Conservation (phyloP, 2,113 vertebrate genomes). For the Tinamus guttatus region DNA sequence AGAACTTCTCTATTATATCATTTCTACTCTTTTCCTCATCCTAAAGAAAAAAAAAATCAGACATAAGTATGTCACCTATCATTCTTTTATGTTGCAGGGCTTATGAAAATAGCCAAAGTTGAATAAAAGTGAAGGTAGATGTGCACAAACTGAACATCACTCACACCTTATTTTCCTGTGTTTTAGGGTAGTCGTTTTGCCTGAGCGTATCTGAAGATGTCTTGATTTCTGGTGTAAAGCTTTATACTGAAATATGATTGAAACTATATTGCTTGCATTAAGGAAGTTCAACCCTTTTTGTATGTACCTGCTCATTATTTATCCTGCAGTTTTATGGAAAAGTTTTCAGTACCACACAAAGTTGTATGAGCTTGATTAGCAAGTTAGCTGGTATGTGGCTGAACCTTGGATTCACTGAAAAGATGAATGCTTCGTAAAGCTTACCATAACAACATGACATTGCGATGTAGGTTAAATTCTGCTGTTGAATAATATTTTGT, state of each 20-base stretch:
- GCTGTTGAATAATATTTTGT: neutral
- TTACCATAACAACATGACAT: neutral
- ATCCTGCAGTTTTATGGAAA: neutral
- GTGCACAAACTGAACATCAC: neutral
- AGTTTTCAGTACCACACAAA: neutral
- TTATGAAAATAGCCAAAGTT: neutral
- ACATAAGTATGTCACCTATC: neutral
- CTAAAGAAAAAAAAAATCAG: neutral
- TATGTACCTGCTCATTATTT: fast-evolving
- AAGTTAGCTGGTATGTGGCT: neutral
- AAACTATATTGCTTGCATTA: neutral
- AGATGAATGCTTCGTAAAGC: neutral
- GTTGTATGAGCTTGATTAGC: neutral
- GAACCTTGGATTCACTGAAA: neutral
- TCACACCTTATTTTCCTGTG: neutral
- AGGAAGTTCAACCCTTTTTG: neutral
- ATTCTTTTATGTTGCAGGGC: neutral
- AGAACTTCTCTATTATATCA: neutral
- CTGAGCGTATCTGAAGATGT: neutral
- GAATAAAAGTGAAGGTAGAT: neutral
- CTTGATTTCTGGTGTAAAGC: neutral
- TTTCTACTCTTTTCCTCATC: neutral
- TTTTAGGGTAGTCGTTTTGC: neutral
- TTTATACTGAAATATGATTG: neutral
- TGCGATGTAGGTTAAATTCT: neutral